Conservation (phyloP, 2,797 vertebrate genomes). For the Pseudochaenichthys georgianus region DNA sequence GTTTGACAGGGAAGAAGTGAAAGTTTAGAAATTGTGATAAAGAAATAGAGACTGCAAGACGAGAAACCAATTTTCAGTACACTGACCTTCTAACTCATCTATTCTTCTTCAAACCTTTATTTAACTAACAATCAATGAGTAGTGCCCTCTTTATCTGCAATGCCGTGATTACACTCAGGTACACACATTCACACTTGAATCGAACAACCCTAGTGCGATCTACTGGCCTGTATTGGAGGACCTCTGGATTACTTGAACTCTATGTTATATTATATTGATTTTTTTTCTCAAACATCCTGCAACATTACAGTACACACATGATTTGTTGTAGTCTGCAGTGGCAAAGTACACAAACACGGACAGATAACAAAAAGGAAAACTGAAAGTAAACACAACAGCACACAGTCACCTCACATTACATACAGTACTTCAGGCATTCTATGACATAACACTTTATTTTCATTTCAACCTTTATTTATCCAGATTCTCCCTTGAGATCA, state of each 20-base stretch:
- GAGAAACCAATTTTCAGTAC: background rate
- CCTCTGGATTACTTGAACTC: background rate
- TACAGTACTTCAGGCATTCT: too few relatives aligned
- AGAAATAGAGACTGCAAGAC: slow-evolving; percentile 4
- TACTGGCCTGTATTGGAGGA: background rate
- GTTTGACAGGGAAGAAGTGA: slow-evolving; percentile 30
- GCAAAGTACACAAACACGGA: background rate
- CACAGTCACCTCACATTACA: too few relatives aligned
- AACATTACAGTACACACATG: background rate
- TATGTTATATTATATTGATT: background rate
- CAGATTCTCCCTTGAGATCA: too few relatives aligned
- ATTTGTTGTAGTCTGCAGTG: background rate
- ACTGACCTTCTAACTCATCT: background rate
- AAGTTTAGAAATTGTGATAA: slow-evolving; percentile 19
- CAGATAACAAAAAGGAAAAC: background rate
- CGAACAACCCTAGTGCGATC: background rate
- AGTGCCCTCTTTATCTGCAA: background rate
- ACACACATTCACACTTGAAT: background rate
- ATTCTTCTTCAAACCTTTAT: background rate
- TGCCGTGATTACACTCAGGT: background rate
- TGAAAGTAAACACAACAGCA: background rate
- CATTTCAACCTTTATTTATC: too few relatives aligned
- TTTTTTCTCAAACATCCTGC: background rate
- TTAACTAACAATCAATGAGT: background rate
- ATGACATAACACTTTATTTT: too few relatives aligned